Percentiles rank a stretch among this genome's conserved stretches.
Evolutionary conservation across 1,140 invertebrate species (phyloP).

Genomic region (Euura lappo): DNA sequence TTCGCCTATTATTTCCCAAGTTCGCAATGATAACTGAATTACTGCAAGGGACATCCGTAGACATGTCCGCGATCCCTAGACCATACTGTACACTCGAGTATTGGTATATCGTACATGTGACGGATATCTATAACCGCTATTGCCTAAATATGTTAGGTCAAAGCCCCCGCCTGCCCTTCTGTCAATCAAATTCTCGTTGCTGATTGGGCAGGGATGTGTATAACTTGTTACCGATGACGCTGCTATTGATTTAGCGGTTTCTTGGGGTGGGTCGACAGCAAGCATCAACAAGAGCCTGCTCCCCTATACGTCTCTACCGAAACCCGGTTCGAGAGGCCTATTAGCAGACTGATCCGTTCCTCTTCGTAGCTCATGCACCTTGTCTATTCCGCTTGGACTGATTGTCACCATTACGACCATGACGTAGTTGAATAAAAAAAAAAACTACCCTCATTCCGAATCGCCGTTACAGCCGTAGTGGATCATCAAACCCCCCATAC

Average conservation of each 20-base stretch:
- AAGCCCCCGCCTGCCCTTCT: neutral
- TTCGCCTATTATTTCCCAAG: neutral
- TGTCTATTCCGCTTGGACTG: neutral
- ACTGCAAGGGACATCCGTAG: neutral
- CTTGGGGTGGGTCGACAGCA: slow-evolving; percentile 30
- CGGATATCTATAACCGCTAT: neutral
- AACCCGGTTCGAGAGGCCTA: neutral
- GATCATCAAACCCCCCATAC: neutral
- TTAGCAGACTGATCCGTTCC: no score
- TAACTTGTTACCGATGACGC: slow-evolving; percentile 47
- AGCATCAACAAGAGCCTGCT: neutral
- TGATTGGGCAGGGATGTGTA: slow-evolving; percentile 16
- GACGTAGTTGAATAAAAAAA: no score
- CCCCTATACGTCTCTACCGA: neutral
- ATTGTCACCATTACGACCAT: neutral
- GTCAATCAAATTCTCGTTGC: slow-evolving; percentile 11
- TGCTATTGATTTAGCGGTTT: slow-evolving; percentile 51
- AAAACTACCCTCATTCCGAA: neutral
- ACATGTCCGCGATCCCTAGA: neutral
- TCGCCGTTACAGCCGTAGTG: neutral
- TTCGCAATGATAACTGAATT: neutral
- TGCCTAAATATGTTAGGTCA: neutral
- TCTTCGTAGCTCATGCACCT: neutral
- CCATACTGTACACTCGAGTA: neutral
- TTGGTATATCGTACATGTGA: neutral